Conservation (phyloP, 2,113 vertebrate genomes). For the Falcunculus frontatus region DNA sequence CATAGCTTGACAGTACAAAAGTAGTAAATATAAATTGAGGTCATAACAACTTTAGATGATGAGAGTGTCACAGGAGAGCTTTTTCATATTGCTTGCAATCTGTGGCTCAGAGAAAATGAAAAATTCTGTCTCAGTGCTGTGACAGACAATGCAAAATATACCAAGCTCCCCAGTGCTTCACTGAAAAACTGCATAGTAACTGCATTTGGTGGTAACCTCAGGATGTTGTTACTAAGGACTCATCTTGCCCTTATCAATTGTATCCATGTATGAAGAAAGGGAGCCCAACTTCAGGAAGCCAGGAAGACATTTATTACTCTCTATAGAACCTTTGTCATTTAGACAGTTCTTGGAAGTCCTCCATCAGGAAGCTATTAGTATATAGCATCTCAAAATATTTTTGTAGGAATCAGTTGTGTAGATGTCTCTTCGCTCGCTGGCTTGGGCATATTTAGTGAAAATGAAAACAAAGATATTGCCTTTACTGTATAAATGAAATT, state of each 20-base stretch:
- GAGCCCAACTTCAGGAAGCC: background rate
- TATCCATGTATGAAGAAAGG: background rate
- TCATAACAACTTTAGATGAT: background rate
- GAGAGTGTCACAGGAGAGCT: background rate
- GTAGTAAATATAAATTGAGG: background rate
- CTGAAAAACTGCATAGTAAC: background rate
- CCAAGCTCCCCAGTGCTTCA: background rate
- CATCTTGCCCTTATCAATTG: background rate
- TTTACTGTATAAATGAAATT: background rate
- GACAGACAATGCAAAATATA: background rate
- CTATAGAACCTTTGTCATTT: background rate
- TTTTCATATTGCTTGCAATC: background rate
- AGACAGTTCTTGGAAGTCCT: background rate
- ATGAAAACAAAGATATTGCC: background rate
- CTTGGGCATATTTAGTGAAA: background rate
- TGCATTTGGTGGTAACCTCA: background rate
- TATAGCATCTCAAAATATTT: background rate
- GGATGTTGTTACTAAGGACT: background rate
- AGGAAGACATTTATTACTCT: background rate
- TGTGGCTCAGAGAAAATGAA: background rate
- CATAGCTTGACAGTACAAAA: background rate
- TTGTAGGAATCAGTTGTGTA: background rate
- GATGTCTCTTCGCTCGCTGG: background rate
- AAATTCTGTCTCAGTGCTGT: rapidly evolving
- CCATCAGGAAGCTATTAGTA: background rate